Evolutionary conservation across 2,113 vertebrate genomes (phyloP), one percentile per base, ranked within the genome.

Genomic region (Sitta europaea): DNA sequence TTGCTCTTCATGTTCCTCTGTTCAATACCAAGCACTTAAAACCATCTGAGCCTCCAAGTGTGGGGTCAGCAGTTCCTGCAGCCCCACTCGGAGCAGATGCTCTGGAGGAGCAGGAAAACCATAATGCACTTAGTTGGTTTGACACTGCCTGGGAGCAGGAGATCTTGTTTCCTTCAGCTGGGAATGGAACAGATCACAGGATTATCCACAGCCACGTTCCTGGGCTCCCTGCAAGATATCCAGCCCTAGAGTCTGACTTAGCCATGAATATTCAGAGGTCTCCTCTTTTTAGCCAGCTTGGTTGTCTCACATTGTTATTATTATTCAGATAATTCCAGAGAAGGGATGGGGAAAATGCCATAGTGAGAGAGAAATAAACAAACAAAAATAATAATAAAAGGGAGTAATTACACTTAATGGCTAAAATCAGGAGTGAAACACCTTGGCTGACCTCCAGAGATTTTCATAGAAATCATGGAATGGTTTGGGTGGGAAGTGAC

Each of bases 131-230:
- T 9, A 63, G 72, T 4, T 29, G 24, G 38, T 51, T 15, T 50
- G 92, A 70, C 79, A 38, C 67, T 43, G 82, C 78, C 20, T 0
- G 38, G 91, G 65, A 79, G 75, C 40, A 47, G 70, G 73, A 70
- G 90, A 95, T 94, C 86, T 80, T 22, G 58, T 93, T 95, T 88
- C 92, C 94, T 67, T 68, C 14, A 29, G 67, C 94, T 76, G 59
- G 33, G 45, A 72, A 73, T 6, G 71, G 14, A 73, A 76, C 35
- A 3, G 38, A 90, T 42, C 85, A 29, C 61, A 2, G 50, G 87
- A 48, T 88, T 53, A 86, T 29, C 68, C 19, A 1, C 58, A 29
- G 73, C 86, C 65, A 4, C 0, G 1, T 29, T 42, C 27, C 83
- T 5, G 24, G 45, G 53, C 62, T 82, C 48, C 14, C 72, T 15